Conservation (phyloP, 2,113 vertebrate species). For the Perognathus longimembris region DNA sequence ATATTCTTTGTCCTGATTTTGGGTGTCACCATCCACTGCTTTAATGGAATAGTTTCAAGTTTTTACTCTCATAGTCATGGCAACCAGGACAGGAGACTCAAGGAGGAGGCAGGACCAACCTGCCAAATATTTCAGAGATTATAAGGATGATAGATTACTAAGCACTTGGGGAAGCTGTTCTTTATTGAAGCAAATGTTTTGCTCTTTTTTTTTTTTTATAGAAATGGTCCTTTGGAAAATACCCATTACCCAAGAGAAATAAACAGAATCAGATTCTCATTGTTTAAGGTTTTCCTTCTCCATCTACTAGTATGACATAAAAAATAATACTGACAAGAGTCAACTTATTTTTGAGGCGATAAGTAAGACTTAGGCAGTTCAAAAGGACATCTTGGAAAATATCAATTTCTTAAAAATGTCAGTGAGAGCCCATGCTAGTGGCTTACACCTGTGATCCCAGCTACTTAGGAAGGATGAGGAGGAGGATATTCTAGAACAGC, state of each 20-base stretch:
- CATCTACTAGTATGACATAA: background rate
- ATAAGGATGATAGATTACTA: background rate
- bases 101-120: no score
- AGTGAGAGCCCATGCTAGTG: no score
- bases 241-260: background rate
- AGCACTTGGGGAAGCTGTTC: background rate
- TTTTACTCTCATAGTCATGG: background rate
- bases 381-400: slow-evolving; percentile 13
- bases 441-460: no score
- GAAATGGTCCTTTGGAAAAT: background rate
- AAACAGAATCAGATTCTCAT: background rate
- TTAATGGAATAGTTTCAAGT: background rate
- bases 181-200: background rate
- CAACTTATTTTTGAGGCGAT: background rate
- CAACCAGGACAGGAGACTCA: background rate
- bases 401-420: background rate
- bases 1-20: background rate
- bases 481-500: no score
- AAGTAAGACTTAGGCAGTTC: background rate
- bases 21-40: background rate
- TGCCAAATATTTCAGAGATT: background rate
- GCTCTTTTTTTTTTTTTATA: background rate
- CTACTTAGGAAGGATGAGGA: no score
- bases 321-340: background rate
- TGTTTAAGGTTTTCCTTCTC: background rate